A percentile compares a stretch with the other conserved stretches of the same genome.
Evolutionary conservation across 2,113 vertebrate species (phyloP).

Genomic region (Ploceus nigricollis): DNA sequence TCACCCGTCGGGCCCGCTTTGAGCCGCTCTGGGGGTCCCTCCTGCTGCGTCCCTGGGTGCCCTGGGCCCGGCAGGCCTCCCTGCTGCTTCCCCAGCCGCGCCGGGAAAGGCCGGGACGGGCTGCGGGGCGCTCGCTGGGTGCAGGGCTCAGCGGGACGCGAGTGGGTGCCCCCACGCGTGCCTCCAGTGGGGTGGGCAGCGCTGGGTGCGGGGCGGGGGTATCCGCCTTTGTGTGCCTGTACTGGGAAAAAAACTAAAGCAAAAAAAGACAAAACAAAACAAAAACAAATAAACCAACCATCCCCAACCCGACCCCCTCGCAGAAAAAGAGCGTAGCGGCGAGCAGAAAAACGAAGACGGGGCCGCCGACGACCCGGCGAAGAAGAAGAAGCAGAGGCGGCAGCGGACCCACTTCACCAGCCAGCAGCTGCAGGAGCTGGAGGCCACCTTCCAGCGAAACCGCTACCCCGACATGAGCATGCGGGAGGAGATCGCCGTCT

Average conservation of each 20-base stretch:
- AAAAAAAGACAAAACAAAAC: background rate
- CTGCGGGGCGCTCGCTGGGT: accelerated
- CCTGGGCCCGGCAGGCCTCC: background rate
- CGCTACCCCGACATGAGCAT: conserved; percentile 99
- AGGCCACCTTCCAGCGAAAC: conserved; percentile 96
- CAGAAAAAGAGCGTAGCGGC: conserved; percentile 86
- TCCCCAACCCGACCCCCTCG: background rate
- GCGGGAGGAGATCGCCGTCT: conserved; percentile 96
- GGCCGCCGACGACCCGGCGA: conserved; percentile 84
- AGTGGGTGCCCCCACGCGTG: background rate
- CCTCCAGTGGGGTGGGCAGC: background rate
- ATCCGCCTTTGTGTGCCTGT: background rate
- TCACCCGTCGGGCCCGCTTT: background rate
- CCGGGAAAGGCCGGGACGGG: background rate
- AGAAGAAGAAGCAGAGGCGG: conserved; percentile 94
- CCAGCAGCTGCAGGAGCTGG: conserved; percentile 97
- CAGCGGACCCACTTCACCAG: conserved; percentile 98
- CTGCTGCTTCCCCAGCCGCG: background rate
- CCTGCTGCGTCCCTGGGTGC: background rate
- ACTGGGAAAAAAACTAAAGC: background rate
- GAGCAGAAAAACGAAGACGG: conserved; percentile 85
- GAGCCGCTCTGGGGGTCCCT: background rate
- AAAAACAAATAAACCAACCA: background rate
- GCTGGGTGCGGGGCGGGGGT: background rate
- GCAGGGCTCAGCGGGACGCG: background rate